These are phyloP conservation scores for Drosophila atroscutellata DNA, from an alignment of 2,888 invertebrate species.

Conservation along the genomic window DNA sequence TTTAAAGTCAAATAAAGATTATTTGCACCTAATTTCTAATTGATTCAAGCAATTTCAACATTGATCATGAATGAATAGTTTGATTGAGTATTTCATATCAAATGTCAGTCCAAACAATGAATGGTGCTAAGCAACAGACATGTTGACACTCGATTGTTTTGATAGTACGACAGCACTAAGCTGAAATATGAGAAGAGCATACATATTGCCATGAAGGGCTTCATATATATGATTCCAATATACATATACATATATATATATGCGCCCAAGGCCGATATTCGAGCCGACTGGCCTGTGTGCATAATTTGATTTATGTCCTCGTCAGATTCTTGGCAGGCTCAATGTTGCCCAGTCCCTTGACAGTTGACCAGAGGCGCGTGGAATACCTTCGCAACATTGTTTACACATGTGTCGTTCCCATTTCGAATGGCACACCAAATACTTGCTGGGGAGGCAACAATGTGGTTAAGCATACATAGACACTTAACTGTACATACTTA, in stretches of 20 bases:
- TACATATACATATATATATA: too few relatives aligned
- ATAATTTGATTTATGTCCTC: constrained; percentile 6
- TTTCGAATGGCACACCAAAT: constrained; percentile 20
- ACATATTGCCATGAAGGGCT: background rate
- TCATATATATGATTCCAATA: background rate
- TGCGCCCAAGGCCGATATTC: background rate
- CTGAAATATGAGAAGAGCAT: background rate
- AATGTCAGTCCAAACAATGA: background rate
- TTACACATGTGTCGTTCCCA: constrained; percentile 38
- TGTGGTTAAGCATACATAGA: background rate
- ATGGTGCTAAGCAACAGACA: background rate
- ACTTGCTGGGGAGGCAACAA: constrained; percentile 3
- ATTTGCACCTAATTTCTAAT: background rate
- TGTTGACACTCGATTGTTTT: background rate
- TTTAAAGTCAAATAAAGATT: background rate
- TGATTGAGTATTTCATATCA: background rate
- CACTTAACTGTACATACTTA: background rate
- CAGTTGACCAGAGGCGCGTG: constrained; percentile 6
- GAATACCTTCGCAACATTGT: constrained; percentile 30
- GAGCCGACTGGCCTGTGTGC: background rate
- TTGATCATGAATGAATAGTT: background rate
- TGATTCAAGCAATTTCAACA: background rate
- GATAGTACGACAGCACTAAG: background rate
- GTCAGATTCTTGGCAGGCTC: background rate
- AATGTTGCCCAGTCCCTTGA: background rate